phyloP scores from a whole-genome alignment of 2,888 invertebrate species.

The Spodoptera exigua region DNA sequence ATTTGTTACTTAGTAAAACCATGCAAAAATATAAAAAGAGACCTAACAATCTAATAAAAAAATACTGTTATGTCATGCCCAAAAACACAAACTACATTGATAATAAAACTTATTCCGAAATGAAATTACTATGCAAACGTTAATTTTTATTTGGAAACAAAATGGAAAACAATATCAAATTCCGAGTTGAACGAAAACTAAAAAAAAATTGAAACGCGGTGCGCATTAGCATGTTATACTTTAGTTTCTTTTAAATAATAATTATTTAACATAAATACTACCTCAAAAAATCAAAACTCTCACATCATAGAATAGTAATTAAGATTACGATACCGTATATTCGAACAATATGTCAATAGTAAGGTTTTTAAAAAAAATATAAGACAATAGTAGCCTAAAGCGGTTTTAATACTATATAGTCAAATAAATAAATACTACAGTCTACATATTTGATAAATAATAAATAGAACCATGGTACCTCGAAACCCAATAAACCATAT shows the following conservation, averaged over 20 bases:
- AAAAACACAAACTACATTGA: too few species aligned
- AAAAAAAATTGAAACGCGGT: conserved; percentile 17
- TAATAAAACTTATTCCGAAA: too few species aligned
- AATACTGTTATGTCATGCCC: too few species aligned
- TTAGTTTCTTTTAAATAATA: conserved; percentile 14
- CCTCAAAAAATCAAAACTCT: conserved; percentile 47
- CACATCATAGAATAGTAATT: conserved; percentile 14
- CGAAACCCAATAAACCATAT: conserved; percentile 28
- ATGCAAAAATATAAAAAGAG: too few species aligned
- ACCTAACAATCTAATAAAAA: background rate
- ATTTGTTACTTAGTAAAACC: too few species aligned
- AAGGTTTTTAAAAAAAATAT: conserved; percentile 18
- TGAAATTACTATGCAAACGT: too few species aligned
- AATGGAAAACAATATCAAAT: too few species aligned
- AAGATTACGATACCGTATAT: conserved; percentile 5
- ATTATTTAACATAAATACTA: conserved; percentile 40
- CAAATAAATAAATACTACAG: conserved; percentile 23
- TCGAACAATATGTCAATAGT: conserved; percentile 6
- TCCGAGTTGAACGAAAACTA: too few species aligned
- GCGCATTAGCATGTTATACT: conserved; percentile 12
- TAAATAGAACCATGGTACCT: conserved; percentile 53
- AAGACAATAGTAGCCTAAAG: conserved; percentile 33
- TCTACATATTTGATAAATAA: conserved; percentile 22
- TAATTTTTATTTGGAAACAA: too few species aligned
- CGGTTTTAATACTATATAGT: conserved; percentile 15